Evolutionary conservation across 2,113 vertebrate genomes (phyloP), one percentile per base, ranked within the genome.

Genomic region (Gila orcuttii): DNA sequence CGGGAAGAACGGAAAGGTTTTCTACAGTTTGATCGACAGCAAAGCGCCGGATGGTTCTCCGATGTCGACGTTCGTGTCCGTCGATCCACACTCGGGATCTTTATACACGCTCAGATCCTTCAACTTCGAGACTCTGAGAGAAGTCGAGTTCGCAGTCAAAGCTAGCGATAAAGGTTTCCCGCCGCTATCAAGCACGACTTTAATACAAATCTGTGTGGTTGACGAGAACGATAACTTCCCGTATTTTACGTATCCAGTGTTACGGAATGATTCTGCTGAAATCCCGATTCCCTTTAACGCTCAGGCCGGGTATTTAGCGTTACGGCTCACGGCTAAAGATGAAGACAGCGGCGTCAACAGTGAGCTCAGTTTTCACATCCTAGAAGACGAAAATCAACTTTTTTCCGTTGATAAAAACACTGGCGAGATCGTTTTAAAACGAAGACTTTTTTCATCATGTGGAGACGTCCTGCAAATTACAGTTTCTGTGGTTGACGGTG

Each of bases 201-300:
- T 86, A 36, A 89, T 95, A 42, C 64, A 84, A 39, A 88, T 96
- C 10, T 91, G 77, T 45, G 90, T 95, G 12, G 90, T 93, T 17
- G 94, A 95, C 85, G 92, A 93, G 86, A 96, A 95, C 1, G 92
- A 95, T 88, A 95, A 94, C 75, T 73, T 77, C 0, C 93, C 94
- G 1, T 83, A 73, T 74, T 92, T 95, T 83, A 93, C 92, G 11
- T 90, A 88, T 60, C 93, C 91, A 0, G 25, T 89, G 2, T 87
- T 95, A 0, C 42, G 87, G 4, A 94, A 91, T 8, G 86, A 91
- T 74, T 92, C 92, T 1, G 92, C 91, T 6, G 93, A 93, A 1
- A 62, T 95, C 4, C 87, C 89, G 6, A 66, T 94, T 85, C 92
- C 93, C 15, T 31, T 77, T 47, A 89, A 88, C 2, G 91, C 91